A percentile compares a stretch with the other conserved stretches of the same genome.
Conservation (phyloP, 2,888 invertebrate species). For the Caenorhabditis drosophilae region DNA sequence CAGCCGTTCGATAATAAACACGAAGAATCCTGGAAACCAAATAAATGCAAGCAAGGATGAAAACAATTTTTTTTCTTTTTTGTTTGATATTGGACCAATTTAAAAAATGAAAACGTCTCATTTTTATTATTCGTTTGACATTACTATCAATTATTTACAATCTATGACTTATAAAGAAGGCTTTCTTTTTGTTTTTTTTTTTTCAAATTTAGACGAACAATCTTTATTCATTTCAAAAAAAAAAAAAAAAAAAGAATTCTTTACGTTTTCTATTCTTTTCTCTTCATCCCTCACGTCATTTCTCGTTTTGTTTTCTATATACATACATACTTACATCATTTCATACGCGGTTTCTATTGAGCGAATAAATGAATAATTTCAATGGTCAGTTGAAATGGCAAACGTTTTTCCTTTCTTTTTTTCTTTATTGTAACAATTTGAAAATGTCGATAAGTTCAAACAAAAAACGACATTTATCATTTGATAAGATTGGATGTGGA, state of each 20-base stretch:
- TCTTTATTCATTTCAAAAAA: background rate
- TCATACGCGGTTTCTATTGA: conserved; percentile 39
- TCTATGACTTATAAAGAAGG: background rate
- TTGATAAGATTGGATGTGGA: no score
- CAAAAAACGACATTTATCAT: background rate
- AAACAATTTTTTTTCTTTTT: no score
- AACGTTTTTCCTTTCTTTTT: no score
- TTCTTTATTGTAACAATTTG: conserved; percentile 29
- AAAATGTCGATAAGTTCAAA: background rate
- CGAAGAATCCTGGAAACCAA: conserved; percentile 4
- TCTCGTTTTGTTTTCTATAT: conserved; percentile 3
- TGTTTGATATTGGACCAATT: no score
- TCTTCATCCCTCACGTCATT: background rate
- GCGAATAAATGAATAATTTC: conserved; percentile 28
- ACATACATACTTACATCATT: conserved; percentile 31
- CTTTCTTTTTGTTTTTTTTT: background rate
- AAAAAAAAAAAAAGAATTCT: background rate
- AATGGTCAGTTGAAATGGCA: background rate
- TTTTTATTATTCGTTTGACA: background rate
- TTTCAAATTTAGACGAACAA: no score
- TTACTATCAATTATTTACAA: background rate
- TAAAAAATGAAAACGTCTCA: no score
- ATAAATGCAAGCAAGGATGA: background rate
- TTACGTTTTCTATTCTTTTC: background rate
- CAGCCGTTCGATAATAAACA: conserved; percentile 25